Conservation (phyloP, 2,113 vertebrate genomes). For the Oncorhynchus nerka region DNA sequence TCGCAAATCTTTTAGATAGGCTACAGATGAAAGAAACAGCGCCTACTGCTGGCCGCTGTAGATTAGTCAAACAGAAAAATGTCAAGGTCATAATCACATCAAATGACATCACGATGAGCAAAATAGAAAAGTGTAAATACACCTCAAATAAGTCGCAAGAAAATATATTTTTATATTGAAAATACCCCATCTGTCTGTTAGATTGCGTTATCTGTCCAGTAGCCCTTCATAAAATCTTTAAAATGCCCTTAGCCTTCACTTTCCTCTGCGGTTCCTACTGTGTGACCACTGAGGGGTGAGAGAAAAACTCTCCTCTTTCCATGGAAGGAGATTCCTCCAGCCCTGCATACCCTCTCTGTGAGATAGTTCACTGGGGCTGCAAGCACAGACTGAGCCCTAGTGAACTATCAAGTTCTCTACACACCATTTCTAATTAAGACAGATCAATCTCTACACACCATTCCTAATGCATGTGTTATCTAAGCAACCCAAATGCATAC, state of each 20-base stretch:
- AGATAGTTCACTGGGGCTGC: conserved; percentile 26
- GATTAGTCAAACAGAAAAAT: conserved; percentile 40
- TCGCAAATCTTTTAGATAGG: neutral
- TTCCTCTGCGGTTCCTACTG: conserved; percentile 11
- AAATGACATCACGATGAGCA: conserved; percentile 15
- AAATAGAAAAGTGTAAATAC: neutral
- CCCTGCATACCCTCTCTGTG: conserved; percentile 22
- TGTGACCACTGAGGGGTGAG: too few species aligned
- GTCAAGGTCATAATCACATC: conserved; percentile 66
- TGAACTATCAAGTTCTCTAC: conserved; percentile 17
- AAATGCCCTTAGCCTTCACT: conserved; percentile 3
- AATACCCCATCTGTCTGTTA: neutral
- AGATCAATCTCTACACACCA: conserved; percentile 8
- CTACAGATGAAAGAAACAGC: conserved; percentile 51
- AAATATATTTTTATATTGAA: neutral
- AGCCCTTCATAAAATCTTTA: too few species aligned
- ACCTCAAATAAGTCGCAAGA: neutral
- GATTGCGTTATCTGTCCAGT: neutral
- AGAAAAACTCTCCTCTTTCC: neutral
- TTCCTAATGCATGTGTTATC: conserved; percentile 35
- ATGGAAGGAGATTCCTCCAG: neutral
- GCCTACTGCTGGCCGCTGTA: conserved; percentile 67
- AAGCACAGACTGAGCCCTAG: conserved; percentile 26
- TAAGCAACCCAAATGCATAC: conserved; percentile 23
- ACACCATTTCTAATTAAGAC: neutral